phyloP scores from a whole-genome alignment of 2,113 vertebrate species.

The Tachysurus vachellii region DNA sequence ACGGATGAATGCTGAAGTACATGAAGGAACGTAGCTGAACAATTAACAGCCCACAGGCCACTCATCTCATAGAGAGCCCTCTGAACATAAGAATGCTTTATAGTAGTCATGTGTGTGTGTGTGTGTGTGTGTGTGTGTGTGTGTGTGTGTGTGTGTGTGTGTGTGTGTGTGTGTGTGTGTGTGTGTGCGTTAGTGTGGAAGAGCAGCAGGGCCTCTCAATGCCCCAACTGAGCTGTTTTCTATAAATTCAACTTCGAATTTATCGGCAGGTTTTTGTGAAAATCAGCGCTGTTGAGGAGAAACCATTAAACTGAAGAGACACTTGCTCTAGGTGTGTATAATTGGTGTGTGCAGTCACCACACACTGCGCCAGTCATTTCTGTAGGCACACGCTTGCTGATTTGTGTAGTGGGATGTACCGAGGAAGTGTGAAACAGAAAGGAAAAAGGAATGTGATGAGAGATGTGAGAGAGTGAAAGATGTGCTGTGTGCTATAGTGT shows the following conservation, averaged over 20 bases:
- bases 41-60: constrained; percentile 22
- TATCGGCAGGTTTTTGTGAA: background rate
- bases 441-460: background rate
- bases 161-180: background rate
- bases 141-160: background rate
- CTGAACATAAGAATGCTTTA: background rate
- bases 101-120: background rate
- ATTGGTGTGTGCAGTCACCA: constrained; percentile 5
- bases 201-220: background rate
- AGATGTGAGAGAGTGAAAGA: background rate
- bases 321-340: constrained; percentile 12
- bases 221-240: constrained; percentile 11
- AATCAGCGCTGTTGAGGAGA: background rate
- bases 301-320: background rate
- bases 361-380: background rate
- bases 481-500: constrained; percentile 23
- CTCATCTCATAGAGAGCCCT: background rate
- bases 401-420: background rate
- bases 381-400: background rate
- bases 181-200: background rate
- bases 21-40: background rate
- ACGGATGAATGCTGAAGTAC: background rate
- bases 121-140: background rate
- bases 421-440: background rate
- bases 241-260: background rate